Evolutionary conservation across 2,113 vertebrate species (phyloP), one percentile per base, ranked within the genome.

Genomic region (Tricholaema leucomelas): DNA sequence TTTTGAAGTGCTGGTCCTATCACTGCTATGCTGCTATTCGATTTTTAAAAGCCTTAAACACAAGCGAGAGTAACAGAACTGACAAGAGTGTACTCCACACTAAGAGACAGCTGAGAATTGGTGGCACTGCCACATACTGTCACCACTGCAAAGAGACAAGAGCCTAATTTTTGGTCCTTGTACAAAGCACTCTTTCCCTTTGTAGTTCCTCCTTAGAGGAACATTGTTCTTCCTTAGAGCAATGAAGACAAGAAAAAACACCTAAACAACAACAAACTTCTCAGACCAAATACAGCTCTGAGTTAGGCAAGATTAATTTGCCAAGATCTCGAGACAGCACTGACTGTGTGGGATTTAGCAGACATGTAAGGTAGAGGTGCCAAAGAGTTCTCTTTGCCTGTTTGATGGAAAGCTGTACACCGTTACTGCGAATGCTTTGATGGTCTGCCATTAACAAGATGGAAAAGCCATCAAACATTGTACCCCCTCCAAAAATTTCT

Each of bases 21-120:
- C 16, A 61, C 2, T 80, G 50, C 28, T 70, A 33, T 9, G 15
- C 21, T 59, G 44, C 24, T 42, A 84, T 3, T 79, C 28, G 50
- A 8, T 35, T 61, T 70, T 19, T 50, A 40, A 19, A 88, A 94
- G 20, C 50, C 35, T 61, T 66, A 54, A 69, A 59, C 40, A 59
- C 18, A 85, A 79, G 42, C 55, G 44, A 63, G n/a, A 9, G 10
- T 16, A 81, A 35, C 19, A 63, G 82, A 71, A 64, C 21, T 59
- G 35, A 48, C 21, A 44, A 44, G 6, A 38, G 21, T 0, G 0
- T 6, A 58, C 7, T 8, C 38, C 44, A 61, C 2, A n/a, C 15
- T 30, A 78, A 67, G 44, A 75, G 61, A 36, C 24, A 65, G 81
- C 30, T 55, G 19, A 33, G 28, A 36, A 28, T 19, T 40, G 28